Evolutionary conservation across 2,888 invertebrate species (phyloP).

Genomic region (Athalia circularis): DNA sequence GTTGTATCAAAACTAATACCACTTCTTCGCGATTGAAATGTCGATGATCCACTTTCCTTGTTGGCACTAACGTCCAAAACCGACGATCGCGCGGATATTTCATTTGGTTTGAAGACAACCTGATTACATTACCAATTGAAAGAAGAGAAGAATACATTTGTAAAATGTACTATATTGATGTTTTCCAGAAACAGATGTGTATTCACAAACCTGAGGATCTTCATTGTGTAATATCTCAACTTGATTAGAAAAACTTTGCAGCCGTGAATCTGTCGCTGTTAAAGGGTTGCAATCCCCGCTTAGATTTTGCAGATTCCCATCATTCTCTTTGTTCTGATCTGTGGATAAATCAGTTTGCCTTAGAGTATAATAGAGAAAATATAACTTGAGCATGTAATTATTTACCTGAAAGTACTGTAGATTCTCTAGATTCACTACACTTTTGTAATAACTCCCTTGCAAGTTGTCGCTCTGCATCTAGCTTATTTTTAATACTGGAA

Average conservation of each 20-base stretch:
- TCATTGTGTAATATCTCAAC: slow-evolving; percentile 47
- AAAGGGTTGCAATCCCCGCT: slow-evolving; percentile 49
- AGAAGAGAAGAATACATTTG: background rate
- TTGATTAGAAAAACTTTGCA: slow-evolving; percentile 42
- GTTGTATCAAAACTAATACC: slow-evolving; percentile 64
- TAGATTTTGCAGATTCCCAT: slow-evolving; percentile 61
- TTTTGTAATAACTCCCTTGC: slow-evolving; percentile 65
- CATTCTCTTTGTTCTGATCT: slow-evolving; percentile 66
- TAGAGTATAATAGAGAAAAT: background rate
- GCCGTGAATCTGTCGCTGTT: slow-evolving; percentile 46
- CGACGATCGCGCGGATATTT: slow-evolving; percentile 69
- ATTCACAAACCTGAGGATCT: slow-evolving; percentile 51
- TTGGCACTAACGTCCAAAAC: slow-evolving; percentile 58
- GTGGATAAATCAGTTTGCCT: background rate
- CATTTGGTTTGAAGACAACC: slow-evolving; percentile 67
- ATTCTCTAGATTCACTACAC: slow-evolving; percentile 55
- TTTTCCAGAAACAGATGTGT: background rate
- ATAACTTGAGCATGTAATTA: background rate
- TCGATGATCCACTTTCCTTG: slow-evolving; percentile 50
- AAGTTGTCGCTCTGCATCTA: slow-evolving; percentile 60
- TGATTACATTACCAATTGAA: slow-evolving; percentile 49
- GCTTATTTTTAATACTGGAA: slow-evolving; percentile 49
- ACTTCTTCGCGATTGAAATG: slow-evolving; percentile 51
- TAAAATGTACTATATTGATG: slow-evolving; percentile 11
- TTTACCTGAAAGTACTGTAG: slow-evolving; percentile 16